These are phyloP conservation scores for Copidosoma aretas DNA, from an alignment of 2,888 invertebrate genomes.

Conservation along the genomic window DNA sequence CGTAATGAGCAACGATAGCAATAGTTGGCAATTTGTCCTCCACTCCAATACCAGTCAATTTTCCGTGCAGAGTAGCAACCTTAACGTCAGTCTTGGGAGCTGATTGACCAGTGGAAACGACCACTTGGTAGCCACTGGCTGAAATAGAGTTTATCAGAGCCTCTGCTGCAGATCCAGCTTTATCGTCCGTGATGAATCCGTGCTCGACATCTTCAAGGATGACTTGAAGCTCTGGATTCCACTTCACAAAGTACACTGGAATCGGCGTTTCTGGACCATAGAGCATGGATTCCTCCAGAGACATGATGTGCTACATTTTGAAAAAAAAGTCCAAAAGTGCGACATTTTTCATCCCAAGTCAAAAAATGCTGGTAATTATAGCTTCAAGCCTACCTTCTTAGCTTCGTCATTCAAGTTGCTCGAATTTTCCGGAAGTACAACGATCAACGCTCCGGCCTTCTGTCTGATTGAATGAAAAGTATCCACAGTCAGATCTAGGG, in stretches of 20 bases:
- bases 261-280: slow-evolving; percentile 79
- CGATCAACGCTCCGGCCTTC: slow-evolving; percentile 85
- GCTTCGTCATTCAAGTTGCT: slow-evolving; percentile 70
- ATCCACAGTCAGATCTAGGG: slow-evolving; percentile 81
- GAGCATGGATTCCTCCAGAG: slow-evolving; percentile 82
- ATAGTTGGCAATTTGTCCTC: slow-evolving; percentile 83
- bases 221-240: slow-evolving; percentile 75
- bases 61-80: slow-evolving; percentile 86
- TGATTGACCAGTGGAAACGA: slow-evolving; percentile 78
- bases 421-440: slow-evolving; percentile 81
- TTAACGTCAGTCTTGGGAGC: slow-evolving; percentile 78
- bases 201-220: slow-evolving; percentile 79
- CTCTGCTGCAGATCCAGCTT: slow-evolving; percentile 79
- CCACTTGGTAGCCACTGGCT: slow-evolving; percentile 94
- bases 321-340: slow-evolving; percentile 44
- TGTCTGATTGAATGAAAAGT: slow-evolving; percentile 77
- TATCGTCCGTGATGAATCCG: slow-evolving; percentile 73
- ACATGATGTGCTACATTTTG: slow-evolving; percentile 72
- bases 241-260: slow-evolving; percentile 87
- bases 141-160: slow-evolving; percentile 87
- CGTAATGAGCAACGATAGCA: slow-evolving; percentile 91
- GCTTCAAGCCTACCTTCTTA: slow-evolving; percentile 68
- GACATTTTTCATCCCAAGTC: too few relatives aligned
- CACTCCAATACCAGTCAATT: slow-evolving; percentile 76
- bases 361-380: neutral